These are phyloP conservation scores for Macrotus californicus DNA, from an alignment of 2,113 vertebrate species.

Conservation along the genomic window DNA sequence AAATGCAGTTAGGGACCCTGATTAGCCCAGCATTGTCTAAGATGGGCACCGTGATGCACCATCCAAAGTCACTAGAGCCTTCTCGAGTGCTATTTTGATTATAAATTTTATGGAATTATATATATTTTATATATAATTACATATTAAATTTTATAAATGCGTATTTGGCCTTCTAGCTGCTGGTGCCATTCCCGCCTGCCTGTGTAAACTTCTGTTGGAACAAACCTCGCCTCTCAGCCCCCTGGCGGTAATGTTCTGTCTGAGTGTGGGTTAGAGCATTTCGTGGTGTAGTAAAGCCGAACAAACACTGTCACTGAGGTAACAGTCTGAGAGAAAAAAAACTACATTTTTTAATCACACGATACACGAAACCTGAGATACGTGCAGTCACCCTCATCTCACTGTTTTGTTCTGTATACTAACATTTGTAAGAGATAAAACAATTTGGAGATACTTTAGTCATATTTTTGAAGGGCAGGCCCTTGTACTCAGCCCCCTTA, in stretches of 20 bases:
- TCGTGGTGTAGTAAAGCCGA: background rate
- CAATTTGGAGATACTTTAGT: background rate
- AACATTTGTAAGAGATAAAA: background rate
- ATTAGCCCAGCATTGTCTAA: background rate
- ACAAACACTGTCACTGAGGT: background rate
- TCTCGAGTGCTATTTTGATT: no score
- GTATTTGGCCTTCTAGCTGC: background rate
- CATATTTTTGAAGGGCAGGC: background rate
- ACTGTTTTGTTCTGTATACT: background rate
- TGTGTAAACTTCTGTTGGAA: background rate
- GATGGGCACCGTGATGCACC: accelerated
- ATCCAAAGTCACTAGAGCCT: background rate
- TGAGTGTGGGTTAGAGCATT: background rate
- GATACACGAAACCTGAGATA: background rate
- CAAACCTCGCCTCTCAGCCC: background rate
- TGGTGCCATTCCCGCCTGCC: background rate
- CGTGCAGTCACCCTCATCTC: background rate
- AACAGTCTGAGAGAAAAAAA: background rate
- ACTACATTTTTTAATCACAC: background rate
- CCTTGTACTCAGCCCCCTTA: background rate
- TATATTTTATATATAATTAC: background rate
- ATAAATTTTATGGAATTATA: background rate
- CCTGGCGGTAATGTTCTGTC: background rate
- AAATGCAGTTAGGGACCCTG: background rate
- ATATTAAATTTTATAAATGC: background rate